These are phyloP conservation scores for Eriocheir sinensis DNA, from an alignment of 1,140 invertebrate species.

Conservation along the genomic window DNA sequence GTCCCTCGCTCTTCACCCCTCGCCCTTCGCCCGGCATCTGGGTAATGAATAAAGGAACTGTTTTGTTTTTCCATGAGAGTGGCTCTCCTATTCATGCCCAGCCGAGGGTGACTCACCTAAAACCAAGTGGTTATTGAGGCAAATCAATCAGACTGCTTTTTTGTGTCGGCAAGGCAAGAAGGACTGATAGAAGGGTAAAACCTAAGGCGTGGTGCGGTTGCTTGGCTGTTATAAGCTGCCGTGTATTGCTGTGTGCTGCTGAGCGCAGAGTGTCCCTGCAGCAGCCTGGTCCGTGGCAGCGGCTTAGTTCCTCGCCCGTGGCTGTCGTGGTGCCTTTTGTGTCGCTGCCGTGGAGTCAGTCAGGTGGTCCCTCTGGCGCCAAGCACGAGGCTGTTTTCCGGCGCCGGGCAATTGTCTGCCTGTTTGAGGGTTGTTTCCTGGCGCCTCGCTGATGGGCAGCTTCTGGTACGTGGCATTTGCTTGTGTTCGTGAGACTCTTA, in stretches of 20 bases:
- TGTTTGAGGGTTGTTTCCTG: background rate
- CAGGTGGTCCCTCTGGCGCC: background rate
- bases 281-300: background rate
- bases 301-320: background rate
- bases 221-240: no score
- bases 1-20: background rate
- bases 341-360: background rate
- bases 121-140: conserved; percentile 59
- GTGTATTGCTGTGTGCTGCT: background rate
- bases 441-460: background rate
- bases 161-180: background rate
- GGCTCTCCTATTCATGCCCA: conserved; percentile 34
- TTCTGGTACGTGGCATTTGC: background rate
- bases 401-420: background rate
- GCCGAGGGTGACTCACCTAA: conserved; percentile 55
- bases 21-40: conserved; percentile 46
- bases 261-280: background rate
- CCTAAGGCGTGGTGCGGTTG: no score
- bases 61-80: conserved; percentile 67
- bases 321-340: background rate
- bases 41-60: conserved; percentile 64
- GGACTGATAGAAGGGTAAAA: no score
- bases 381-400: background rate
- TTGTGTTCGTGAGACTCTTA: background rate
- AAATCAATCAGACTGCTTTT: background rate